A percentile compares a stretch with the other conserved stretches of the same genome.
Evolutionary conservation across 2,113 vertebrate species (phyloP).

Genomic region (Climacteris rufus): DNA sequence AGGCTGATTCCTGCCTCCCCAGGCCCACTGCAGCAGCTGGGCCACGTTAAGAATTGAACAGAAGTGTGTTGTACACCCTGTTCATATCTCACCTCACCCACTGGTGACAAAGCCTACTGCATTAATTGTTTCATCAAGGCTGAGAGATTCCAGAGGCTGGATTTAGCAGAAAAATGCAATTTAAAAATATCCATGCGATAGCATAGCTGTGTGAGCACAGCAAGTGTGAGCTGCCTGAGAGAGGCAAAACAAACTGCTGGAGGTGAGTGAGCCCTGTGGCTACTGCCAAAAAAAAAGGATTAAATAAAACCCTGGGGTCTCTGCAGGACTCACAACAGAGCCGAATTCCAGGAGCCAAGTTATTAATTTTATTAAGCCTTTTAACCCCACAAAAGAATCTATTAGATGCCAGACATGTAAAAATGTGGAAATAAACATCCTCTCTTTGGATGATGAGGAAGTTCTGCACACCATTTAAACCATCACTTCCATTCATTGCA

Average conservation of each 20-base stretch:
- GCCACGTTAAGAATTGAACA: not conserved
- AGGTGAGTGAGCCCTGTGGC: not conserved
- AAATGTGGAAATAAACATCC: not conserved
- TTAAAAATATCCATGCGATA: not conserved
- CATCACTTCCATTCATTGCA: not conserved
- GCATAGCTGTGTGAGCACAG: not conserved
- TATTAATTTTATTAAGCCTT: slow-evolving; percentile 6
- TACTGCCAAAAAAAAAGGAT: not conserved
- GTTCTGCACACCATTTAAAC: not conserved
- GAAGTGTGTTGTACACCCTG: not conserved
- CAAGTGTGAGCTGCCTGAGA: not conserved
- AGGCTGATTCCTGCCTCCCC: not conserved
- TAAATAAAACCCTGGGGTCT: not conserved
- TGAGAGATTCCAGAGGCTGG: not conserved
- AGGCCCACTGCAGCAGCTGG: not conserved
- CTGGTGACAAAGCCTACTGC: not conserved
- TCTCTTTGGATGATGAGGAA: not conserved
- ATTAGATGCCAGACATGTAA: not conserved
- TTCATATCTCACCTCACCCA: not conserved
- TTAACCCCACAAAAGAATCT: not conserved
- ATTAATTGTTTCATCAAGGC: not conserved
- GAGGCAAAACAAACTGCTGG: not conserved
- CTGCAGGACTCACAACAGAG: not conserved
- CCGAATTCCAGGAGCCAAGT: not conserved
- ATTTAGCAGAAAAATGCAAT: not conserved